These are phyloP conservation scores for Phaenicophaeus curvirostris DNA, from an alignment of 2,797 vertebrate species.

Conservation along the genomic window DNA sequence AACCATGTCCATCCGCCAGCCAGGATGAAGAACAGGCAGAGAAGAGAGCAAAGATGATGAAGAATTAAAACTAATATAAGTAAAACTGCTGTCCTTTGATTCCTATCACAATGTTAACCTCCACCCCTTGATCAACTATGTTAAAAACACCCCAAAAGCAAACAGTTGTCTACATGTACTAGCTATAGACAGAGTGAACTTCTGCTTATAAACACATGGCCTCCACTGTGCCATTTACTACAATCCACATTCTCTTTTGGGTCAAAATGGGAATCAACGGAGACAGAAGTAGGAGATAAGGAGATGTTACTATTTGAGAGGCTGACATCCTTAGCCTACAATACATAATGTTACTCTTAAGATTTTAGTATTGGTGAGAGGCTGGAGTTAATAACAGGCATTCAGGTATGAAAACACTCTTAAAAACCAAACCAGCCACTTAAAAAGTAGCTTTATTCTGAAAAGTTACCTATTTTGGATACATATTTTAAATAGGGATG, in stretches of 20 bases:
- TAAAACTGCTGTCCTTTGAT: background rate
- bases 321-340: background rate
- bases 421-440: background rate
- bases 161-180: background rate
- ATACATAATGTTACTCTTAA: background rate
- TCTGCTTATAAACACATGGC: background rate
- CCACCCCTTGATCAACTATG: too few relatives aligned
- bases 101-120: background rate
- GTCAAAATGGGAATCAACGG: background rate
- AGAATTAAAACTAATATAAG: background rate
- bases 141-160: background rate
- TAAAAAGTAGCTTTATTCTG: background rate
- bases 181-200: background rate
- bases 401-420: background rate
- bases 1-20: background rate
- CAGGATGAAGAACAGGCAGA: background rate
- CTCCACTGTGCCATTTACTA: background rate
- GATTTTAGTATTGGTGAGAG: background rate
- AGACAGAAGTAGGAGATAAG: background rate
- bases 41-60: background rate
- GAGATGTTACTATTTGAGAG: background rate
- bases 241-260: background rate
- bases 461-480: background rate
- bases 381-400: background rate
- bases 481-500: background rate